Conservation (phyloP, 2,888 invertebrate species). For the Heliconius cydno region DNA sequence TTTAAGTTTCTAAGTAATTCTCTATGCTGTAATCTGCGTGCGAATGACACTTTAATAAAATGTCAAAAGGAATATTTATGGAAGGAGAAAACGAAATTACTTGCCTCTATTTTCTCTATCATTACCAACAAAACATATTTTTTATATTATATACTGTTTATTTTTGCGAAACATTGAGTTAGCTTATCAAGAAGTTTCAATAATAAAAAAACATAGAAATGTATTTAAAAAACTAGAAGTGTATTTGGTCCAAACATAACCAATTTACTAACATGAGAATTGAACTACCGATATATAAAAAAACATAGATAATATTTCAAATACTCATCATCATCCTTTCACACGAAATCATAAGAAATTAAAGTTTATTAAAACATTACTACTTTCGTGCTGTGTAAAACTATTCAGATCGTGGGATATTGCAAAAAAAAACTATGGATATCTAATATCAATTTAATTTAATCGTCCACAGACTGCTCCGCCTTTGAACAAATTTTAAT, state of each 20-base stretch:
- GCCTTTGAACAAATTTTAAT: conserved; percentile 22
- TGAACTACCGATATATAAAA: no score
- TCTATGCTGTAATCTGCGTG: no score
- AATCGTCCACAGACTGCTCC: conserved; percentile 16
- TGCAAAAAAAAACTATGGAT: conserved; percentile 3
- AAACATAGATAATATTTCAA: not conserved
- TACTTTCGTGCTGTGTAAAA: not conserved
- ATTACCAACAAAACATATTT: not conserved
- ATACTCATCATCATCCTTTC: not conserved
- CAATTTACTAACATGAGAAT: not conserved
- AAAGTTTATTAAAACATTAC: not conserved
- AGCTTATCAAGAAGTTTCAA: not conserved
- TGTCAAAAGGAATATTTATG: no score
- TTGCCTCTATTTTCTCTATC: no score
- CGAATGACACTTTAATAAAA: no score
- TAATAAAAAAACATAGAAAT: no score
- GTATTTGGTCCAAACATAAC: not conserved
- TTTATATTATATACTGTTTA: not conserved
- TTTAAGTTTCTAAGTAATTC: no score
- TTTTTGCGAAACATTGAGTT: not conserved
- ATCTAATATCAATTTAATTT: conserved; percentile 12
- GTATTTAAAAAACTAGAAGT: no score
- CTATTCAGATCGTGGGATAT: conserved; percentile 29
- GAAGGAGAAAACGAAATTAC: no score
- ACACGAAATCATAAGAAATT: not conserved